Base-by-base conservation (phyloP, 1,140 invertebrate genomes). In the Pemphigus obesinymphae region DNA sequence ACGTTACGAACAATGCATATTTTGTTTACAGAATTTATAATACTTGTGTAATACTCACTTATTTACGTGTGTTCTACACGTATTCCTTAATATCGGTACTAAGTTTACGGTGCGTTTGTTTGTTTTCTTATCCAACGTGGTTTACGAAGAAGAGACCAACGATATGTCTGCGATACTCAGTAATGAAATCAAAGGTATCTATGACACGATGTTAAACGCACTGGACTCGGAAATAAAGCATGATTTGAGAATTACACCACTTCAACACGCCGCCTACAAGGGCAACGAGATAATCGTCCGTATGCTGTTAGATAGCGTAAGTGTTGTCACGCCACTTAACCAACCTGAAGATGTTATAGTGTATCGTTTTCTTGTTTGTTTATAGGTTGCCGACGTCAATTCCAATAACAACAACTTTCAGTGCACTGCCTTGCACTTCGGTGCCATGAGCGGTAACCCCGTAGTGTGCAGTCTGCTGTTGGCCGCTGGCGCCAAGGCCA, bases 361-460 rank as follows among this genome's bases (percentile, higher is more conserved):
- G 17, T n/a, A n/a, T 20, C 43, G 10, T 82, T 50, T 55, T 78
- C 48, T 1, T 66, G n/a, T 26, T 83, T 82, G n/a, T 34, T 88
- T 87, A 48, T 85, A 97, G 92, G 97, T 97, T 17, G 96, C 96
- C 26, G 93, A 98, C 89, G 94, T 97, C 0, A 97, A 98, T 88
- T 91, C 91, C 17, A 94, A 94, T 84, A 91, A 93, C 85, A 97
- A 99, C 86, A 92, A 96, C 83, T 93, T 97, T 85, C 92, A 92
- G 26, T 99, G 99, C 85, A 96, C 96, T 26, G 92, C 97, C 8
- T 87, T 99, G 23, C 98, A 99, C 90, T 99, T 99, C 89, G 97
- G 95, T 55, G 96, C 96, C 7, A 87, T 99, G 2, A 96, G 96
- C 73, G 97, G 97, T 83, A 96, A 95, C 85, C 88, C 91, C 0